These are phyloP conservation scores for Tyrannus savana DNA, from an alignment of 2,113 vertebrate genomes.

Conservation along the genomic window DNA sequence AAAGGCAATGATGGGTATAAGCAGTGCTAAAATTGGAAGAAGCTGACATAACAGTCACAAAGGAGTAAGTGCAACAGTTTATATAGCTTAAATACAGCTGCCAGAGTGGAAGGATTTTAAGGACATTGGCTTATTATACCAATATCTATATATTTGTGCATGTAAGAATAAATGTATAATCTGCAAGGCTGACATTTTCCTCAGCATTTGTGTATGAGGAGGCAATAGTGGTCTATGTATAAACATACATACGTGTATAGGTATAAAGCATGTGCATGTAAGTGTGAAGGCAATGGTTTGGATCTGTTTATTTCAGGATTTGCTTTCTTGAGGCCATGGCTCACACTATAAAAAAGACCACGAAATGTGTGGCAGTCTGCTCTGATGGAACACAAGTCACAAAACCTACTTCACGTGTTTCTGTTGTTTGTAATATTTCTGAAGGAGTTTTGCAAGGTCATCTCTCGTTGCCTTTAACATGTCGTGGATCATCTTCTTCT, in stretches of 20 bases:
- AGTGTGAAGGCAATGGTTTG: background rate
- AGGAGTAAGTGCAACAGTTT: background rate
- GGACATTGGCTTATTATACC: background rate
- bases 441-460: background rate
- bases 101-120: conserved; percentile 4
- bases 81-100: background rate
- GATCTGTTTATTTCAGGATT: background rate
- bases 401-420: background rate
- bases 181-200: background rate
- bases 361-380: background rate
- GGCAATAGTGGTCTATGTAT: background rate
- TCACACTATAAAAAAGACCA: background rate
- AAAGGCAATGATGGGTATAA: background rate
- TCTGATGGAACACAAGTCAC: background rate
- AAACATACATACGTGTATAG: background rate
- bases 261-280: background rate
- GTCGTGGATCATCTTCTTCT: background rate
- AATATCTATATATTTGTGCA: background rate
- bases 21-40: background rate
- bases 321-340: background rate
- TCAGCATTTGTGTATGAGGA: background rate
- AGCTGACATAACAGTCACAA: conserved; percentile 22
- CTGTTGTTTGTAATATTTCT: background rate
- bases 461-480: background rate
- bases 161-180: background rate